A percentile compares a stretch with the other conserved stretches of the same genome.
phyloP scores from a whole-genome alignment of 1,140 invertebrate genomes.

The Sycophila sp. region DNA sequence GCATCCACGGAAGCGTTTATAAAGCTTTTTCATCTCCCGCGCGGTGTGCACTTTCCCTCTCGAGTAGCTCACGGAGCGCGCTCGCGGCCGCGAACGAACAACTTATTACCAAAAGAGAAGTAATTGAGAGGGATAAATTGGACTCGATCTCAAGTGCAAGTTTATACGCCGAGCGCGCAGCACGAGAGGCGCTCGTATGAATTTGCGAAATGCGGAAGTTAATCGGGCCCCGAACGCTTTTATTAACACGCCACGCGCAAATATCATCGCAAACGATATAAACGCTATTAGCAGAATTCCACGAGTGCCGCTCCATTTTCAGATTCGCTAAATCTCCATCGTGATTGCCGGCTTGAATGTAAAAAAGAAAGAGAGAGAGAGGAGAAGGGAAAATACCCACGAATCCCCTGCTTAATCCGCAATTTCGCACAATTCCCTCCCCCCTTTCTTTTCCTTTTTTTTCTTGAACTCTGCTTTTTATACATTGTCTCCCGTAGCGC shows the following conservation, averaged over 20 bases:
- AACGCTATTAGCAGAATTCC: not conserved
- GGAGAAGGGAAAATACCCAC: too few species aligned
- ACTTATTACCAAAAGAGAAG: not conserved
- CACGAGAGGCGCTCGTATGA: too few species aligned
- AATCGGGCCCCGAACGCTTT: not conserved
- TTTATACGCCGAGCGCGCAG: not conserved
- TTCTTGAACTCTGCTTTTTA: too few species aligned
- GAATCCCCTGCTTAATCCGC: too few species aligned
- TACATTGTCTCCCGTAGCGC: too few species aligned
- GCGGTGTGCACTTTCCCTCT: not conserved
- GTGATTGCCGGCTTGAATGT: too few species aligned
- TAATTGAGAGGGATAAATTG: not conserved
- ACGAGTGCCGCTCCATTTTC: not conserved
- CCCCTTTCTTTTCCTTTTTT: too few species aligned
- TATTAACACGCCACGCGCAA: not conserved
- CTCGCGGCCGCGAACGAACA: not conserved
- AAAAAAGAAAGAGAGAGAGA: too few species aligned
- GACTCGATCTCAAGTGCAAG: not conserved
- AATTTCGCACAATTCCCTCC: too few species aligned
- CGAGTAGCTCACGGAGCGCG: not conserved
- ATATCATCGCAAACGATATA: constrained; percentile 1
- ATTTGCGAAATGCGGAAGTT: not conserved
- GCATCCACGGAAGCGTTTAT: not conserved
- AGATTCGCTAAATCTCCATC: not conserved
- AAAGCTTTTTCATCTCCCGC: not conserved